phyloP scores from a whole-genome alignment of 2,888 invertebrate genomes.

The Lepidocyrtoides sp. region DNA sequence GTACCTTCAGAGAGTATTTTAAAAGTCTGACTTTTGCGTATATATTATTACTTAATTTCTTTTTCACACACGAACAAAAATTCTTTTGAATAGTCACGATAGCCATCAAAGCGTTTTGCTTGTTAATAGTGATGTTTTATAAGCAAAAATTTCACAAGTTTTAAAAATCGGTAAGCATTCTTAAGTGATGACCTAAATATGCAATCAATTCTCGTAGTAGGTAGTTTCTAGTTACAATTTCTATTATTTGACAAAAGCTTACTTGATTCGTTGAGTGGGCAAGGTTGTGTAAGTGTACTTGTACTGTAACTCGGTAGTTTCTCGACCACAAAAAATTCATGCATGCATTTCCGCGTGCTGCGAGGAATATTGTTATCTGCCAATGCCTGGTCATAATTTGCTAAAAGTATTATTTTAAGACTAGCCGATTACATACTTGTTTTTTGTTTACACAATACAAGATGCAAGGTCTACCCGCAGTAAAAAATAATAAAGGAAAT shows the following conservation, averaged over 20 bases:
- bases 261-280: neutral
- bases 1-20: neutral
- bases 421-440: neutral
- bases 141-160: conserved; percentile 17
- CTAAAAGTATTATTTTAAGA: neutral
- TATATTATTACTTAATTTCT: neutral
- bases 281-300: conserved; percentile 13
- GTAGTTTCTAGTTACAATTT: neutral
- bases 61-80: neutral
- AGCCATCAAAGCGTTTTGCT: neutral
- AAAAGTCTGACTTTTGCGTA: neutral
- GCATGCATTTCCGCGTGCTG: conserved; percentile 24
- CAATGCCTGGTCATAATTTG: neutral
- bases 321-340: neutral
- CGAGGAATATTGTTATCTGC: neutral
- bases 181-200: conserved; percentile 44
- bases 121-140: neutral
- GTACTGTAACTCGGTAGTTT: neutral
- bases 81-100: neutral
- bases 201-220: neutral
- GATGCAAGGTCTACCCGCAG: neutral
- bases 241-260: conserved; percentile 4
- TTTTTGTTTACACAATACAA: neutral
- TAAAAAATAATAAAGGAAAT: too few relatives aligned
- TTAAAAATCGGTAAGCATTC: conserved; percentile 3